Base-by-base conservation (phyloP, 2,797 vertebrate species). In the Tragopan temminckii region DNA sequence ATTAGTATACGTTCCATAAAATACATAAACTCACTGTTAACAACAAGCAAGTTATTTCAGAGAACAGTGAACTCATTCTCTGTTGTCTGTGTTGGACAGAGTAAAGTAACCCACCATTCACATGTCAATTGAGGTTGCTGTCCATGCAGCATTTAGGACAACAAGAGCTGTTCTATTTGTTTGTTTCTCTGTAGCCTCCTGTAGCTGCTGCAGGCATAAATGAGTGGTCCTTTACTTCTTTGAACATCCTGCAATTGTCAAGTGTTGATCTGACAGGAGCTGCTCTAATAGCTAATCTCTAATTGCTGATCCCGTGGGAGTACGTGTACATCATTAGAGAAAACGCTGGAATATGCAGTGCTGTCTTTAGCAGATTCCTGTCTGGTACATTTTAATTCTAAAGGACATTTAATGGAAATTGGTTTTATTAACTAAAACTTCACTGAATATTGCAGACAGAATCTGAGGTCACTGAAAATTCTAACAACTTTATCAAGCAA, bases 1-100 rank as follows among this genome's bases (percentile, higher is more conserved):
- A 68, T 70, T 77, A 0, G 3, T 25, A 7, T 46, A 36, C 2
- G 9, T 57, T 63, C 43, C n/a, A 67, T 0, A 0, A 33, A 67
- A 70, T 13, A 59, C 2, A 84, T 13, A 76, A 58, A 62, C 20
- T 35, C 64, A 36, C 24, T 33, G 29, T 71, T 36, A 63, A 71
- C 29, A 43, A 14, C 31, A 75, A 63, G 19, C 61, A 80, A 67
- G 33, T 21, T 46, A 61, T 52, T 48, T 78, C 50, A 74, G 5
- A 68, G 20, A 53, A 36, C 3, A 63, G n/a, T 7, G 53, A 59
- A 33, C 52, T 55, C 18, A 9, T 63, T 35, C 80, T 77, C n/a
- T 78, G 4, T 12, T 67, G 50, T 63, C 55, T 29, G 66, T 4
- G 40, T 31, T 52, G 71, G 36, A 33, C 40, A 33, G 17, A 38